Base-by-base conservation (phyloP, 2,797 vertebrate genomes). In the Triplophysa bombifrons region DNA sequence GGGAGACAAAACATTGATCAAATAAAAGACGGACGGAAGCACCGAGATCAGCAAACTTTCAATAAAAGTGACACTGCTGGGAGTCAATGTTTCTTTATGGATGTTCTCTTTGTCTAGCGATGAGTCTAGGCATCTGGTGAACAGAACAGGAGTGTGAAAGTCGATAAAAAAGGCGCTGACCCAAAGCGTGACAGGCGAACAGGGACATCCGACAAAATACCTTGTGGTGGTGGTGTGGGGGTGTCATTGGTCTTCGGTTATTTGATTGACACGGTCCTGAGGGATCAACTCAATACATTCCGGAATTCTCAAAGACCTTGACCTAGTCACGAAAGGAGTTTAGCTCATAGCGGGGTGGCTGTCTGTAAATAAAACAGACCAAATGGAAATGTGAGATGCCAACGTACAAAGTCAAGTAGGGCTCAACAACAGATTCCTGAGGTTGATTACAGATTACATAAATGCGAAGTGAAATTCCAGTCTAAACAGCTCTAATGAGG, bases 211-310 rank as follows among this genome's bases (percentile, higher is more conserved):
- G 48, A 58, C 70, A 48, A 48, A 80, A 79, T 79, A 73, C 65
- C 20, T 72, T 74, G 19, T 34, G 46, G 19, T 34, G 34, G 44
- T 60, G 6, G 67, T 14, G 53, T 19, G 72, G 38, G 44, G 51
- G 25, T 61, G 53, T 19, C 34, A 48, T 27, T 13, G 11, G n/a
- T 70, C 65, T 67, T 60, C 25, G 63, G 25, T 14, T 50, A 67
- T 50, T 72, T 73, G 72, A 85, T 30, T 72, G 71, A 67, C 78
- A 68, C 7, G 2, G 22, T 74, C 81, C 72, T 65, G n/a, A 56
- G 51, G 72, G 84, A 71, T 61, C 74, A 80, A 67, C 72, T 72
- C 72, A 65, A 64, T 55, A 60, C 60, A 78, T 85, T 78, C 78
- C 73, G 68, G 41, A 72, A 75, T 56, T 73, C 56, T 69, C n/a